Conservation (phyloP, 2,888 invertebrate genomes). For the Trissonchulus latispiculum region DNA sequence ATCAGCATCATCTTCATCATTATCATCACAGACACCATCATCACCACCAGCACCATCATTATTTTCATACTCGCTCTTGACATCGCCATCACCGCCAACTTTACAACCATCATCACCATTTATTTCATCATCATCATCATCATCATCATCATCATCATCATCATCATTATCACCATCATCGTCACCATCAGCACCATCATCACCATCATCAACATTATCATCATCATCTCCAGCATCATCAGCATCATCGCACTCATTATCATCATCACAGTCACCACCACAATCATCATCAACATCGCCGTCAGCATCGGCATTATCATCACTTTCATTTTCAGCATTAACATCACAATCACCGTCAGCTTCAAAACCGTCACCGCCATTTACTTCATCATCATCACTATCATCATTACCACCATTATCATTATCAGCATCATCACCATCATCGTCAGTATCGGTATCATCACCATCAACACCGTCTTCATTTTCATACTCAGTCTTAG, state of each 20-base stretch:
- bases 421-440: too few relatives aligned
- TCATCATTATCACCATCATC: constrained; percentile 1
- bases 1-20: too few relatives aligned
- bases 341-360: too few relatives aligned
- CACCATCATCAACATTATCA: background rate
- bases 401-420: constrained; percentile 4
- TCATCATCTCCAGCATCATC: background rate
- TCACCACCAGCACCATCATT: too few relatives aligned
- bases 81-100: background rate
- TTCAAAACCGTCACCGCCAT: background rate
- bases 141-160: constrained; percentile 5
- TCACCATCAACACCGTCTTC: background rate
- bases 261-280: background rate
- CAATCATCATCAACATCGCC: background rate
- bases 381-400: background rate
- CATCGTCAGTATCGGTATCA: constrained; percentile 1
- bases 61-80: background rate
- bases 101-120: background rate
- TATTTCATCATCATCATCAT: background rate
- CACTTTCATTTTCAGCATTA: too few relatives aligned
- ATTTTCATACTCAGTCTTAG: background rate
- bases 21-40: too few relatives aligned
- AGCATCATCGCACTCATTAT: background rate
- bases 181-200: background rate
- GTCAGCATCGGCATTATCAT: too few relatives aligned